phyloP scores from a whole-genome alignment of 2,797 vertebrate species.

The Sorex maritimensis region DNA sequence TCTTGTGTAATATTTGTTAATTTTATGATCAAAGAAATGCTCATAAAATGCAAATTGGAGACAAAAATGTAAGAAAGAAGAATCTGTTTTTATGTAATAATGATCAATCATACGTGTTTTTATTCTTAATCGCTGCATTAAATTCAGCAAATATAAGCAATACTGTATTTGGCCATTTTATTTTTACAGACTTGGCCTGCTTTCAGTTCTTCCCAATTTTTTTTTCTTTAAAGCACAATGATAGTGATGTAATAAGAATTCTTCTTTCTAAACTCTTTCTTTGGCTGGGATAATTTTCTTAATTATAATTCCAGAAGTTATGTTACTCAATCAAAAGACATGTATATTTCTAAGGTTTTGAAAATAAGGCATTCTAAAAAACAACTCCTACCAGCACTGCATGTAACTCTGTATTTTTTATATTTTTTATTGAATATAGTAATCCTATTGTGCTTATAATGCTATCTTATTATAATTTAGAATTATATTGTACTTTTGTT shows the following conservation, averaged over 20 bases:
- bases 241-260: neutral
- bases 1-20: neutral
- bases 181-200: slow-evolving; percentile 28
- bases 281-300: slow-evolving; percentile 34
- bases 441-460: slow-evolving; percentile 13
- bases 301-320: slow-evolving; percentile 41
- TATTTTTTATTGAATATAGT: slow-evolving; percentile 49
- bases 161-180: slow-evolving; percentile 23
- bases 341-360: slow-evolving; percentile 44
- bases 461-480: slow-evolving; percentile 57
- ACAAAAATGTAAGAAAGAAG: slow-evolving; percentile 32
- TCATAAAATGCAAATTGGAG: slow-evolving; percentile 2
- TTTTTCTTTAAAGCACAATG: neutral
- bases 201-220: slow-evolving; percentile 16
- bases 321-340: slow-evolving; percentile 57
- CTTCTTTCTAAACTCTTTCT: neutral
- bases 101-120: neutral
- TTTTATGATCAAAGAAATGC: slow-evolving; percentile 18
- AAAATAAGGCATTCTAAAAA: slow-evolving; percentile 69
- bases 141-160: slow-evolving; percentile 28
- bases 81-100: neutral
- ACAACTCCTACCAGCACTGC: neutral
- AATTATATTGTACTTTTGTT: slow-evolving; percentile 47
- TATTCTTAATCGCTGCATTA: slow-evolving; percentile 16
- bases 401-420: slow-evolving; percentile 5